Evolutionary conservation across 2,888 invertebrate genomes (phyloP), one percentile per base, ranked within the genome.

Genomic region (Dysmachus trigonus): DNA sequence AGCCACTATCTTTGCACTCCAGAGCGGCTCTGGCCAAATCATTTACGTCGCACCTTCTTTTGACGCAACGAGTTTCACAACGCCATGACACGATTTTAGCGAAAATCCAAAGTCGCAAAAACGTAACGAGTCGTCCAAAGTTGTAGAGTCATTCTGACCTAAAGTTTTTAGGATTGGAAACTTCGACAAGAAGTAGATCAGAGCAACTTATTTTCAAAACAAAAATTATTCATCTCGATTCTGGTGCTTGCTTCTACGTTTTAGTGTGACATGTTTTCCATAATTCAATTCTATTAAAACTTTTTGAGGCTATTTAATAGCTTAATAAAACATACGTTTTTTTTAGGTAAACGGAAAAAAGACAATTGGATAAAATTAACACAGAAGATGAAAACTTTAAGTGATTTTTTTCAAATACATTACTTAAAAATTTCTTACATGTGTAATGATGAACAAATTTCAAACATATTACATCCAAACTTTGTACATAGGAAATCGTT

Each of bases 1-100:
- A 62, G 41, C 47, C 27, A 33, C 30, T 18, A 81, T 53, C 33
- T 53, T 81, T 81, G 81, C 81, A 81, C 81, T 62, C 33, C 53
- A 53, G 81, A 53, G 62, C 10, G 33, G 18, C 10, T 76, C 30
- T 77, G 22, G 62, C 62, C 62, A 62, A 27, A 18, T 22, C 62
- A 10, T 10, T 18, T 3, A 62, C n/a, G 10, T 62, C 47, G 62
- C 62, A 27, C 62, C 18, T 22, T 7, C 2, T 8, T 62, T 22
- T 27, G 10, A 62, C 62, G 62, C 62, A 62, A 62, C 22, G 2
- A 62, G 62, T 62, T 62, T 62, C 62, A 13, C 62, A 62, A 62
- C 62, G 27, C 22, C 27, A 6, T 62, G 62, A 27, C 62, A 62
- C 62, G 62, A 27, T 62, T 62, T 18, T 53, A 53, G 8, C 22